Conservation (phyloP, 2,888 invertebrate genomes). For the Shargacucullia verbasci region DNA sequence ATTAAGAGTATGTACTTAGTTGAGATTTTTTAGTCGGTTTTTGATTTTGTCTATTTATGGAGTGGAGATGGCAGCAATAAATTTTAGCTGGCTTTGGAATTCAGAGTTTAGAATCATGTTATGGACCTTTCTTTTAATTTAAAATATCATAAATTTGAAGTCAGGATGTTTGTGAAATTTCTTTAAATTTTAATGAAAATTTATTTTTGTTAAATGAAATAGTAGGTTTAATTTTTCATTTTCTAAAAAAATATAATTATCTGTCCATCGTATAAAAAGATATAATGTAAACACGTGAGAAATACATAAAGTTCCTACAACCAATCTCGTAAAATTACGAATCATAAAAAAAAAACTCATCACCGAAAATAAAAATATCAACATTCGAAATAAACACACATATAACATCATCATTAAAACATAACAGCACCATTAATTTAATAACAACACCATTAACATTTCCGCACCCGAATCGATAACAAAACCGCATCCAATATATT, state of each 20-base stretch:
- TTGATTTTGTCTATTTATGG: constrained; percentile 23
- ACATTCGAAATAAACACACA: not conserved
- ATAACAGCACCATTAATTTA: constrained; percentile 27
- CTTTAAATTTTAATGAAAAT: too few relatives aligned
- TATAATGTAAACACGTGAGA: not conserved
- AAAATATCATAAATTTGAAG: too few relatives aligned
- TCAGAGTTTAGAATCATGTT: not conserved
- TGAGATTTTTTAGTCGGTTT: constrained; percentile 8
- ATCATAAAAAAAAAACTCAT: too few relatives aligned
- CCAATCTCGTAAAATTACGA: too few relatives aligned
- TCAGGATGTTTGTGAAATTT: too few relatives aligned
- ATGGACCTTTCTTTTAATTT: too few relatives aligned
- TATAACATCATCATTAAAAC: constrained; percentile 20
- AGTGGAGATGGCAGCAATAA: not conserved
- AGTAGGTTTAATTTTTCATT: too few relatives aligned
- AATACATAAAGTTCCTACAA: too few relatives aligned
- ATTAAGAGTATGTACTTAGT: constrained; percentile 36
- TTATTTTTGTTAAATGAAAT: too few relatives aligned
- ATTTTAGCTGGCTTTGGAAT: not conserved
- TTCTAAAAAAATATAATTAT: too few relatives aligned
- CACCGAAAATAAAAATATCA: constrained; percentile 17
- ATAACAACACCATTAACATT: constrained; percentile 45
- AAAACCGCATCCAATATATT: constrained; percentile 58
- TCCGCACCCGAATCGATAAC: constrained; percentile 54
- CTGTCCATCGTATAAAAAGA: too few relatives aligned